Percentiles rank a stretch among this genome's conserved stretches.
Conservation (phyloP, 1,140 invertebrate genomes). For the Eurosta solidaginis region DNA sequence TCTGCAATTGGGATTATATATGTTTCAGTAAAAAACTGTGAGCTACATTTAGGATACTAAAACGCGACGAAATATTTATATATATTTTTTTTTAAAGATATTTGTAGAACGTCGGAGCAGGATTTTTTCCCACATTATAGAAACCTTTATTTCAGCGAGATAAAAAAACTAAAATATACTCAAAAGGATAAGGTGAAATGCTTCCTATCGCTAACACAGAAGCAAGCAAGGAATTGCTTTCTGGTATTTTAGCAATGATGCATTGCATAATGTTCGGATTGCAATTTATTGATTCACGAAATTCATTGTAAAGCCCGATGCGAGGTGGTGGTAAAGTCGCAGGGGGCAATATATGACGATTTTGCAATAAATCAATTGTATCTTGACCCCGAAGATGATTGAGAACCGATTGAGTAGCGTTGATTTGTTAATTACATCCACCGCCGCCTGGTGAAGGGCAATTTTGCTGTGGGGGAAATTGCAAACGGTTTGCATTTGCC, state of each 20-base stretch:
- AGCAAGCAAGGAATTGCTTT: constrained; percentile 88
- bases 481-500: constrained; percentile 34
- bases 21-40: too few species aligned
- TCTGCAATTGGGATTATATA: too few species aligned
- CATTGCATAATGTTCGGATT: constrained; percentile 91
- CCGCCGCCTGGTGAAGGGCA: neutral
- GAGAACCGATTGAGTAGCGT: constrained; percentile 72
- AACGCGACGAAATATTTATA: too few species aligned
- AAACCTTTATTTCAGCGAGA: too few species aligned
- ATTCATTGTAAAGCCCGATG: constrained; percentile 80
- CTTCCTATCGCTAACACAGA: too few species aligned
- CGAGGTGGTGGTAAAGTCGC: constrained; percentile 80
- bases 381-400: constrained; percentile 81
- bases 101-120: too few species aligned
- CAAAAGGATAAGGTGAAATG: too few species aligned
- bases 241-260: constrained; percentile 94
- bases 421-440: constrained; percentile 36
- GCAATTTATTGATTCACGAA: constrained; percentile 84
- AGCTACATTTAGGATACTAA: too few species aligned
- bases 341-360: constrained; percentile 79
- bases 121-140: too few species aligned
- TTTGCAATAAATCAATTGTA: constrained; percentile 82
- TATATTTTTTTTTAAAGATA: too few species aligned
- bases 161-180: too few species aligned
- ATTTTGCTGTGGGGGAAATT: constrained; percentile 41